Percentiles rank a stretch among this genome's conserved stretches.
phyloP scores from a whole-genome alignment of 2,888 invertebrate genomes.

The Gandaritis pyraliata region DNA sequence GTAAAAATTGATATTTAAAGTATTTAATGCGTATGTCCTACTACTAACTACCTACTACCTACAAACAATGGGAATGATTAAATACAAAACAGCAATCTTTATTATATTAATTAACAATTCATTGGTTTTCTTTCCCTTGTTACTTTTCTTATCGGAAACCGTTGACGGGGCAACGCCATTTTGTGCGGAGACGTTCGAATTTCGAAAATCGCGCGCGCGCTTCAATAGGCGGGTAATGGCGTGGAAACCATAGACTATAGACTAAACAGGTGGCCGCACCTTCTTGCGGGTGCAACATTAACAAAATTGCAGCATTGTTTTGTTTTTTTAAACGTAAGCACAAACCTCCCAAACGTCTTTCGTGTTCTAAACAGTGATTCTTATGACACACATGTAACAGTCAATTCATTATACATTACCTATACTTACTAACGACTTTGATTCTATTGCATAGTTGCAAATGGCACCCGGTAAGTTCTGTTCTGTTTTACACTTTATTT shows the following conservation, averaged over 20 bases:
- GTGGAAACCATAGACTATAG: conserved; percentile 68
- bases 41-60: too few species aligned
- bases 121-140: conserved; percentile 21
- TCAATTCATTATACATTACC: too few species aligned
- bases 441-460: too few species aligned
- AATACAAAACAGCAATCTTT: too few species aligned
- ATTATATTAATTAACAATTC: conserved; percentile 12
- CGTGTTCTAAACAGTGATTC: not conserved
- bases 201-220: conserved; percentile 71
- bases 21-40: too few species aligned
- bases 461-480: too few species aligned
- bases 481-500: too few species aligned
- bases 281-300: conserved; percentile 27
- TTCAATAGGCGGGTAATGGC: conserved; percentile 72
- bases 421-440: too few species aligned
- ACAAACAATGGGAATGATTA: too few species aligned
- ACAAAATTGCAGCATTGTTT: conserved; percentile 30
- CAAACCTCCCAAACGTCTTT: too few species aligned
- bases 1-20: too few species aligned
- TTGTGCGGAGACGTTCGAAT: conserved; percentile 65
- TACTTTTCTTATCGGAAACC: conserved; percentile 47
- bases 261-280: conserved; percentile 68
- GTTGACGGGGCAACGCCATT: conserved; percentile 65
- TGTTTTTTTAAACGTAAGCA: not conserved
- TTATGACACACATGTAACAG: too few species aligned